Evolutionary conservation across 1,140 invertebrate genomes (phyloP), one percentile per base, ranked within the genome.

Genomic region (Drosophila tsacasi): DNA sequence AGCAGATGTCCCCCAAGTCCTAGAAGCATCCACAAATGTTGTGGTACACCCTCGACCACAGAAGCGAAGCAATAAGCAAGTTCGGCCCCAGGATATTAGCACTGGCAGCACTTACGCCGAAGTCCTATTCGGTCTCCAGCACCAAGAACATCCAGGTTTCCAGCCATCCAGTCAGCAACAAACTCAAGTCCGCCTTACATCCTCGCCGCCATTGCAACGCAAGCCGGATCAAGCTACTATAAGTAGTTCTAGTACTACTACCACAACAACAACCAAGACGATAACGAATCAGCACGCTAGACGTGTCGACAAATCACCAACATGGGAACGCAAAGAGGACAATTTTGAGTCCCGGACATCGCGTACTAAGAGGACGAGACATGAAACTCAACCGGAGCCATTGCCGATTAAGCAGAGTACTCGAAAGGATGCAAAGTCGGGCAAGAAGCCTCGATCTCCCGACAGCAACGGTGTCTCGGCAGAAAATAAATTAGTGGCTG

Each of bases 151-250:
- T 67, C 68, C 76, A 78, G 79, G 76, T 91, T 93, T 92, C 92
- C 94, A 95, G 94, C 94, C 94, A 95, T 95, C 94, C 94, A 95
- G 93, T 94, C 93, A 90, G 68, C 73, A 85, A 60, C 83, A 72
- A 27, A 78, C 93, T 44, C 93, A 76, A 72, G 89, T 93, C 80
- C 94, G 94, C 65, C 47, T 91, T 10, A 79, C 78, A 54, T 73
- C 76, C 30, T 64, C 89, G 35, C 67, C 83, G 21, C 71, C 73
- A 55, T 63, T 72, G 72, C 50, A 67, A 19, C 80, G 77, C 32
- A 89, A 74, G 65, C 68, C 65, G 62, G 76, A 66, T 47, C 58
- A 71, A 46, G 13, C 79, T 10, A 73, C 65, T 49, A 47, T 59
- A 2, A 66, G 49, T 72, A 57, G 21, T 25, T 25, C 10, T 25